These are phyloP conservation scores for Sesamia inferens DNA, from an alignment of 2,888 invertebrate species.

Conservation along the genomic window DNA sequence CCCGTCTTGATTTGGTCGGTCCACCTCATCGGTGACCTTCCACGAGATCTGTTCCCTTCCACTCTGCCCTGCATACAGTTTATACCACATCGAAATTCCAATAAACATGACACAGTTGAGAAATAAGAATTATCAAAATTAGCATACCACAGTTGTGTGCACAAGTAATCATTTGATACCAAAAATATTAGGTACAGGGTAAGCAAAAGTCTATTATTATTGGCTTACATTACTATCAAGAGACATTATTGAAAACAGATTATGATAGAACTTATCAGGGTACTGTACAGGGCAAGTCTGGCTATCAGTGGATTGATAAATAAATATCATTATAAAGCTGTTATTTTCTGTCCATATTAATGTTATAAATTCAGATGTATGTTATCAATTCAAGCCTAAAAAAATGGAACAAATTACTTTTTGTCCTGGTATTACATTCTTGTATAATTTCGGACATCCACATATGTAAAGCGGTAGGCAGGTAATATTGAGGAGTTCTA, in stretches of 20 bases:
- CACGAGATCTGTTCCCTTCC: too few relatives aligned
- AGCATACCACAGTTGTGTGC: constrained; percentile 9
- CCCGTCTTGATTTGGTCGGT: too few relatives aligned
- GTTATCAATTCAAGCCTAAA: neutral
- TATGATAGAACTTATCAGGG: constrained; percentile 49
- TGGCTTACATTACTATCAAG: constrained; percentile 7
- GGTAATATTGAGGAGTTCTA: neutral
- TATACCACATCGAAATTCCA: neutral
- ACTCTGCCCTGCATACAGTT: too few relatives aligned
- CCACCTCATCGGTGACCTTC: too few relatives aligned
- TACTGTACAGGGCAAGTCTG: constrained; percentile 4
- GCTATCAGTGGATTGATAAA: constrained; percentile 58
- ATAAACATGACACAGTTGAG: constrained; percentile 17
- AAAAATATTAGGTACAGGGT: constrained; percentile 24
- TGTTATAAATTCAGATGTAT: neutral
- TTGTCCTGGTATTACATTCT: neutral
- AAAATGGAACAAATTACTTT: neutral
- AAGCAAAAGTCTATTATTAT: constrained; percentile 29
- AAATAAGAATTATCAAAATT: constrained; percentile 22
- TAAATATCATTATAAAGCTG: constrained; percentile 40
- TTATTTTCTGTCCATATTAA: constrained; percentile 22
- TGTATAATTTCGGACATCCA: neutral
- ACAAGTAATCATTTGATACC: constrained; percentile 10
- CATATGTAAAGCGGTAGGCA: neutral
- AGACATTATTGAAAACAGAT: constrained; percentile 53